phyloP scores from a whole-genome alignment of 2,888 invertebrate species.

The Cordilura impudica region DNA sequence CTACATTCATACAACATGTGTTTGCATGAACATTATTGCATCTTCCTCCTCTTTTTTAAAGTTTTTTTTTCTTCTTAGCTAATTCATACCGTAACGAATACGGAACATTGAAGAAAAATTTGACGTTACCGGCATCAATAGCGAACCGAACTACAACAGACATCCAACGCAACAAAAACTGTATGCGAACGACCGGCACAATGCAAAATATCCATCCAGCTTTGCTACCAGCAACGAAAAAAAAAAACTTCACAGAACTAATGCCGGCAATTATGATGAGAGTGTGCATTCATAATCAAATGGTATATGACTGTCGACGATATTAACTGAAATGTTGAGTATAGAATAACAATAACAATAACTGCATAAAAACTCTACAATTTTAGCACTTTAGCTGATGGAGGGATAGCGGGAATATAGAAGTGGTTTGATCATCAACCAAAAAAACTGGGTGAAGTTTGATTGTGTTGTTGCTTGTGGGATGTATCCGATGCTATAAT shows the following conservation, averaged over 20 bases:
- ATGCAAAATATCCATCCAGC: not conserved
- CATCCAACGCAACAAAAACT: conserved; percentile 32
- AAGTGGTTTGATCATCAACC: conserved; percentile 35
- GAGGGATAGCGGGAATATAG: conserved; percentile 7
- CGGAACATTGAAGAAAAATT: conserved; percentile 54
- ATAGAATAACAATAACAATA: conserved; percentile 13
- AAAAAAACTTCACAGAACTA: conserved; percentile 62
- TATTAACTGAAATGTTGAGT: conserved; percentile 27
- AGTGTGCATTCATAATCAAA: conserved; percentile 62
- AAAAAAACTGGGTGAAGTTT: conserved; percentile 59
- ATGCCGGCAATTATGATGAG: conserved; percentile 64
- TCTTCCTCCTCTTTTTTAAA: conserved; percentile 24
- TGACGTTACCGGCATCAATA: conserved; percentile 25
- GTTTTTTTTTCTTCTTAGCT: conserved; percentile 26
- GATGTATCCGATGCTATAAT: not conserved
- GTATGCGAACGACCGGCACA: conserved; percentile 43
- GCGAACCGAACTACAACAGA: not conserved
- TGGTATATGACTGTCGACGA: conserved; percentile 53
- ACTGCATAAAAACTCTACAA: conserved; percentile 46
- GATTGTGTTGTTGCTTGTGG: conserved; percentile 5
- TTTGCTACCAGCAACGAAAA: not conserved
- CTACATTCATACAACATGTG: conserved; percentile 43
- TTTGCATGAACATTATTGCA: conserved; percentile 44
- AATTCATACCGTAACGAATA: conserved; percentile 64
- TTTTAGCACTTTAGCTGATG: conserved; percentile 57